Conservation (phyloP, 2,113 vertebrate genomes). For the Hydrolagus affinis region DNA sequence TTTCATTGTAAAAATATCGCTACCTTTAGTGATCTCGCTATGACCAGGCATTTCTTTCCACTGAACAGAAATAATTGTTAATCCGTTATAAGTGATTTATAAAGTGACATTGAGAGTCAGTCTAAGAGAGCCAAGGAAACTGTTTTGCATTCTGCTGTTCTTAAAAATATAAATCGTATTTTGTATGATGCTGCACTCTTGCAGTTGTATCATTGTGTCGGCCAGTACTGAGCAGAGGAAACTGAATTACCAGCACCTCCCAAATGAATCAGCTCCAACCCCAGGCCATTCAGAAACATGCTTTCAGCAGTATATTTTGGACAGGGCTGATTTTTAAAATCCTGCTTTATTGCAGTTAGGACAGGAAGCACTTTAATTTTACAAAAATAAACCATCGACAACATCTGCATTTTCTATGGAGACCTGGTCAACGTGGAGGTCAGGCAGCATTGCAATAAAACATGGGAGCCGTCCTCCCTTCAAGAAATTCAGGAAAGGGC, state of each 20-base stretch:
- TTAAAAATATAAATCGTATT: constrained; percentile 11
- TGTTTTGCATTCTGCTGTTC: not conserved
- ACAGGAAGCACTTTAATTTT: not conserved
- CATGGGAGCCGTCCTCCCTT: too few species aligned
- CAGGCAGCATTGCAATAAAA: too few species aligned
- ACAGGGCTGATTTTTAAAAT: not conserved
- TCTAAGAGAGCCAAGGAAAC: constrained; percentile 4
- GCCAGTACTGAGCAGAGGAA: not conserved
- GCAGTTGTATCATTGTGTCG: not conserved
- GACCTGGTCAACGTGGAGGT: too few species aligned
- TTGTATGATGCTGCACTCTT: not conserved
- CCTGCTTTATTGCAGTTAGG: not conserved
- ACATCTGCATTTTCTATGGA: too few species aligned
- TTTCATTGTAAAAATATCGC: too few species aligned
- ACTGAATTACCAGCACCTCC: not conserved
- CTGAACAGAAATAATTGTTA: constrained; percentile 9
- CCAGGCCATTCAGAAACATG: not conserved
- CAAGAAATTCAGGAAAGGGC: too few species aligned
- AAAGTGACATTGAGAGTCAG: not conserved
- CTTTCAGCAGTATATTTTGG: not conserved
- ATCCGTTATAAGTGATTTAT: constrained; percentile 10
- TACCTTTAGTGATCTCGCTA: too few species aligned
- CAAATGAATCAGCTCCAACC: not conserved
- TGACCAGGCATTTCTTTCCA: not conserved
- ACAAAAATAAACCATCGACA: not conserved